A percentile compares a stretch with the other conserved stretches of the same genome.
phyloP scores from a whole-genome alignment of 2,888 invertebrate genomes.

The Thelaira solivaga region DNA sequence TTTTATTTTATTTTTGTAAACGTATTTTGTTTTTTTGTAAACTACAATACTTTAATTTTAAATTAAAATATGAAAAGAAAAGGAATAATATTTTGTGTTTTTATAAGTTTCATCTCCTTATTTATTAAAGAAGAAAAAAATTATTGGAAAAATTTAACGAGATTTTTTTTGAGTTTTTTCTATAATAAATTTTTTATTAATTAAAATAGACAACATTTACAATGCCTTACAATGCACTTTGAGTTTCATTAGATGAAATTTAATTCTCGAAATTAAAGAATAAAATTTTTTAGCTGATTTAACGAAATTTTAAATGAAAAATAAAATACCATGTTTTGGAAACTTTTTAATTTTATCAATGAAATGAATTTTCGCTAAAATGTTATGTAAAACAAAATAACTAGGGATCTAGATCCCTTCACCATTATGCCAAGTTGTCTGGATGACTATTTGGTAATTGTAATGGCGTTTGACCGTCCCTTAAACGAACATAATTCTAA shows the following conservation, averaged over 20 bases:
- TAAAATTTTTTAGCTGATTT: background rate
- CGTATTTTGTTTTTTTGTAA: slow-evolving; percentile 52
- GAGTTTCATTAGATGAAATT: background rate
- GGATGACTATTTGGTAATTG: too few species aligned
- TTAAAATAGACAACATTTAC: slow-evolving; percentile 30
- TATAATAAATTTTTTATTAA: slow-evolving; percentile 26
- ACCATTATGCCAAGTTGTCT: too few species aligned
- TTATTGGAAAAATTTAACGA: slow-evolving; percentile 23
- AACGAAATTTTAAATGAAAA: too few species aligned
- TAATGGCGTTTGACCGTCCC: too few species aligned
- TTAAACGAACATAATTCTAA: too few species aligned
- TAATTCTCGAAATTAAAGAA: background rate
- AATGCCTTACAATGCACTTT: slow-evolving; percentile 14
- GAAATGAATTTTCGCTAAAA: too few species aligned
- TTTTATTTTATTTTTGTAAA: slow-evolving; percentile 49
- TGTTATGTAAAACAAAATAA: too few species aligned
- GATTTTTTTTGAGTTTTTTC: background rate
- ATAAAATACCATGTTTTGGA: too few species aligned
- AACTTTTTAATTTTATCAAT: too few species aligned
- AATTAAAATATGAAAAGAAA: slow-evolving; percentile 39
- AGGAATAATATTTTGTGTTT: slow-evolving; percentile 23
- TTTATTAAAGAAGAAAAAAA: slow-evolving; percentile 41
- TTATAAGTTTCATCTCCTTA: slow-evolving; percentile 35
- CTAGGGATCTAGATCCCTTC: too few species aligned
- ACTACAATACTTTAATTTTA: slow-evolving; percentile 49